These are phyloP conservation scores for Monopis laevigella DNA, from an alignment of 2,888 invertebrate genomes.

Conservation along the genomic window DNA sequence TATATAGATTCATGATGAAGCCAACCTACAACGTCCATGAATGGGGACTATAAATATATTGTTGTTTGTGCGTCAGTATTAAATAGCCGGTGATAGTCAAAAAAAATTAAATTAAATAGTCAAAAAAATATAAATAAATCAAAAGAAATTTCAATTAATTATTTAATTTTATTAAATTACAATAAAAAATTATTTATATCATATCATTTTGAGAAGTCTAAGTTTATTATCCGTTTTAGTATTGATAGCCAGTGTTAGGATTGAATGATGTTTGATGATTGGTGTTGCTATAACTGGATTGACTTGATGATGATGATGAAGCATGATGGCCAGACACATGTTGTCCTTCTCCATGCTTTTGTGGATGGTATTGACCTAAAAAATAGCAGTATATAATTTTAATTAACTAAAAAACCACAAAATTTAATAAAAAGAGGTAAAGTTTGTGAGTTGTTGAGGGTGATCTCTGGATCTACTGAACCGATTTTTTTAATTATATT, in stretches of 20 bases:
- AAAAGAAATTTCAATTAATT: not conserved
- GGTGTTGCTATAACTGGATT: conserved; percentile 22
- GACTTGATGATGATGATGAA: conserved; percentile 18
- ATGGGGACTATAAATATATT: too few relatives aligned
- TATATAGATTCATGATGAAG: too few relatives aligned
- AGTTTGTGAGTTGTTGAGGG: too few relatives aligned
- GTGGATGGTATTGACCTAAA: conserved; percentile 35
- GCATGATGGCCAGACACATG: conserved; percentile 10
- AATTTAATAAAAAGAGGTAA: too few relatives aligned
- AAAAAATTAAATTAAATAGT: not conserved
- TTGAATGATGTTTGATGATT: conserved; percentile 31
- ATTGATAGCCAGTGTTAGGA: conserved; percentile 34
- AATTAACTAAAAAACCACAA: not conserved
- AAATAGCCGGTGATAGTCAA: too few relatives aligned
- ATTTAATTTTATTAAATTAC: not conserved
- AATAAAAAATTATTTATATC: not conserved
- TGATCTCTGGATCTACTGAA: too few relatives aligned
- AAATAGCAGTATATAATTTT: conserved; percentile 5
- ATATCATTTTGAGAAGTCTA: not conserved
- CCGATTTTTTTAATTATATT: too few relatives aligned
- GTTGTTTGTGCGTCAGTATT: too few relatives aligned
- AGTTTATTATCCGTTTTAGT: conserved; percentile 20
- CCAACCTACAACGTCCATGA: too few relatives aligned
- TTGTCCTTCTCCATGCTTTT: conserved; percentile 26
- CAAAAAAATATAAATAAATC: not conserved